Evolutionary conservation across 2,888 invertebrate species (phyloP).

Genomic region (Pachycephus smyrnensis): DNA sequence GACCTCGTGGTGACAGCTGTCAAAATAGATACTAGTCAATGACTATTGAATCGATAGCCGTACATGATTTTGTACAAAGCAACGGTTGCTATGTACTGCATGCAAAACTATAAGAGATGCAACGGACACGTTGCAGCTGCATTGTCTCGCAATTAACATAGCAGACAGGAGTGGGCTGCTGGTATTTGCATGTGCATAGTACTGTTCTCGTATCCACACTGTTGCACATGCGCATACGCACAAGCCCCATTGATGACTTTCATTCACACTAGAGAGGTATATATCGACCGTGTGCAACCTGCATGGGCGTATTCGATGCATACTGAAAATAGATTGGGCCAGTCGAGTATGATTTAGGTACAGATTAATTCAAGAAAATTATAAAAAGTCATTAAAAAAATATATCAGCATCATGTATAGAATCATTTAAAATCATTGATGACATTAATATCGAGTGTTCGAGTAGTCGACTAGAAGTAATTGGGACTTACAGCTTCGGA

Average conservation of each 20-base stretch:
- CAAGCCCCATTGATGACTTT: slow-evolving; percentile 45
- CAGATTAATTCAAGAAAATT: slow-evolving; percentile 1
- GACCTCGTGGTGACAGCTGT: background rate
- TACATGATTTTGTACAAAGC: background rate
- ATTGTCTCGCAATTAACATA: slow-evolving; percentile 32
- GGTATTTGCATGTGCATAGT: background rate
- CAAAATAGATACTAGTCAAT: background rate
- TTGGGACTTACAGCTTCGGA: background rate
- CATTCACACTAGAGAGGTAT: slow-evolving; percentile 39
- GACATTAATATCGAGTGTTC: background rate
- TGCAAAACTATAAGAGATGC: background rate
- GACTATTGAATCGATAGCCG: background rate
- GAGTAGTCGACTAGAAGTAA: background rate
- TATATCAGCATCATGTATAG: too few species aligned
- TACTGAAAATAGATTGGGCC: slow-evolving; percentile 3
- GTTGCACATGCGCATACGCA: slow-evolving; percentile 21
- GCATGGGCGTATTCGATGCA: slow-evolving; percentile 33
- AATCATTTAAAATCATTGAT: background rate
- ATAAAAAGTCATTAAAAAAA: background rate
- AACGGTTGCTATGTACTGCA: background rate
- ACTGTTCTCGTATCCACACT: background rate
- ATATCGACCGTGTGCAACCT: slow-evolving; percentile 30
- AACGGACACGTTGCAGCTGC: background rate
- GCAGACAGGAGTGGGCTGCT: slow-evolving; percentile 32
- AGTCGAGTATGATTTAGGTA: background rate